These are phyloP conservation scores for Aptenodytes forsteri DNA, from an alignment of 2,113 vertebrate species.

Conservation along the genomic window DNA sequence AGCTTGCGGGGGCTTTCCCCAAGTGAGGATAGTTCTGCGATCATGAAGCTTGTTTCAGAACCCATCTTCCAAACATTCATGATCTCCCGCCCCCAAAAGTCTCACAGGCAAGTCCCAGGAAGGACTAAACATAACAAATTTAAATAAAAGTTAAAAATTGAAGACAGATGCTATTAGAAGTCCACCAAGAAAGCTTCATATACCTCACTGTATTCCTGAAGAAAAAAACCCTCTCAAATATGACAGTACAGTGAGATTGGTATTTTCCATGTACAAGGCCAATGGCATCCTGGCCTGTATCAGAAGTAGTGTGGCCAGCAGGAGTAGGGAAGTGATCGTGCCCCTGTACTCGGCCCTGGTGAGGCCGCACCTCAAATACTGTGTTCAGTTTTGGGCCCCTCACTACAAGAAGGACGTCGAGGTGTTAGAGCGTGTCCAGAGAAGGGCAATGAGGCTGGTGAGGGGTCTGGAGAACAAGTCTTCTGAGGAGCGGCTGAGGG, in stretches of 20 bases:
- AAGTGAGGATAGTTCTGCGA: not conserved
- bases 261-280: not conserved
- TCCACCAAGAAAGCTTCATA: not conserved
- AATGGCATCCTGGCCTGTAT: no score
- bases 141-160: not conserved
- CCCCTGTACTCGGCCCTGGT: no score
- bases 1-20: not conserved
- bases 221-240: not conserved
- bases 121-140: not conserved
- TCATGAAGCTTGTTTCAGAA: not conserved
- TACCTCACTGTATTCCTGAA: not conserved
- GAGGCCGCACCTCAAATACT: no score
- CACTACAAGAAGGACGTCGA: no score
- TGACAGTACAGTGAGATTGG: fast-evolving
- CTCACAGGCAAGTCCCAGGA: not conserved
- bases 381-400: no score
- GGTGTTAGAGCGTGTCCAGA: no score
- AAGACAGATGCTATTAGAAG: not conserved
- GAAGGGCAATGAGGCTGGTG: no score
- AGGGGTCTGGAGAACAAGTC: no score
- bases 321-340: no score
- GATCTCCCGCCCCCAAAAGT: fast-evolving
- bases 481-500: no score
- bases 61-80: not conserved
- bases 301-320: no score